These are phyloP conservation scores for Eremophila alpestris DNA, from an alignment of 2,797 vertebrate genomes.

Conservation along the genomic window DNA sequence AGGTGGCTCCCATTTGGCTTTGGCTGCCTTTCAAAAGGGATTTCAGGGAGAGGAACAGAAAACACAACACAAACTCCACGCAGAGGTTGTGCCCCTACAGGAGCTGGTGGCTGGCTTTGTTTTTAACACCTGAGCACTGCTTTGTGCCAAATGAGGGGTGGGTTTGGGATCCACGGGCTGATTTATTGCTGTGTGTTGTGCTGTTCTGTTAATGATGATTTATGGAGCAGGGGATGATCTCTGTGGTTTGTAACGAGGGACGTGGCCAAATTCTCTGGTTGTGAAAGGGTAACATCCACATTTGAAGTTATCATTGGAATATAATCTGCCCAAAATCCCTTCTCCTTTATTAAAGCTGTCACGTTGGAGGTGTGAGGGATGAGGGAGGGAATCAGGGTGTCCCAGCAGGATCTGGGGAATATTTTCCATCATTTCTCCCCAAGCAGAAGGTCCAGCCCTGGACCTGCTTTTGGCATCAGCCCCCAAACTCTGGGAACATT, in stretches of 20 bases:
- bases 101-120: not conserved
- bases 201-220: accelerated
- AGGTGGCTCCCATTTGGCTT: not conserved
- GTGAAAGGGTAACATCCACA: not conserved
- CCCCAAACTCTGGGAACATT: not conserved
- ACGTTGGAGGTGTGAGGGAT: not conserved
- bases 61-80: not conserved
- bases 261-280: not conserved
- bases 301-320: not conserved
- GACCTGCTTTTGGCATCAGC: not conserved
- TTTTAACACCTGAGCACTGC: not conserved
- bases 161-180: not conserved
- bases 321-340: not conserved
- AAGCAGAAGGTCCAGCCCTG: not conserved
- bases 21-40: slow-evolving; percentile 25
- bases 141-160: not conserved
- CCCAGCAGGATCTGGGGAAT: not conserved
- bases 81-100: accelerated
- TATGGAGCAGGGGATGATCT: not conserved
- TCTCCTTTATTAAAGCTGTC: not conserved
- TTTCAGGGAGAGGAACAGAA: not conserved
- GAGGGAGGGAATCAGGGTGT: not conserved
- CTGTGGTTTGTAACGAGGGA: not conserved
- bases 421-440: not conserved
- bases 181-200: accelerated